Conservation (phyloP, 2,113 vertebrate species). For the Malurus melanocephalus region DNA sequence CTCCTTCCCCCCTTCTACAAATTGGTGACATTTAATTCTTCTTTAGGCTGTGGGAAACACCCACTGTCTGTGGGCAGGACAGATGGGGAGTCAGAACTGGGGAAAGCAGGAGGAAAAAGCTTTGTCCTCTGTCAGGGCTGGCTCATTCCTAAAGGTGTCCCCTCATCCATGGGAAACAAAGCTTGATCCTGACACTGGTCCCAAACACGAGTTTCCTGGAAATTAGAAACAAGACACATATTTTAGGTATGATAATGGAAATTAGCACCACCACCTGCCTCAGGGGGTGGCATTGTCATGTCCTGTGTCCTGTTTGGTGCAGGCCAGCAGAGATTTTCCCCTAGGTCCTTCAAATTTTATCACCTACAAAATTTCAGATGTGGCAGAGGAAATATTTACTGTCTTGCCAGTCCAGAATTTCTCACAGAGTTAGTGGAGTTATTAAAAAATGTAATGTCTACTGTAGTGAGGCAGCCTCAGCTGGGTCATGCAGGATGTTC, state of each 20-base stretch:
- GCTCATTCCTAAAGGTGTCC: neutral
- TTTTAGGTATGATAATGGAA: neutral
- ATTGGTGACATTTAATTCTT: neutral
- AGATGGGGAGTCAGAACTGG: neutral
- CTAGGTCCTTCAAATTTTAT: neutral
- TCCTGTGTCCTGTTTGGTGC: accelerated
- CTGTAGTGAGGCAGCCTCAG: neutral
- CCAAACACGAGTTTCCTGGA: neutral
- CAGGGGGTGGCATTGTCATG: too few relatives aligned
- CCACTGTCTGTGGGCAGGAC: neutral
- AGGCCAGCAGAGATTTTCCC: neutral
- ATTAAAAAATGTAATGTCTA: accelerated
- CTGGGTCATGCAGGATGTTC: neutral
- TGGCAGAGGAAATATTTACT: neutral
- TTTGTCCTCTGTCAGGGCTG: neutral
- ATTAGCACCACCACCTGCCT: neutral
- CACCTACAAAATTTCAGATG: too few relatives aligned
- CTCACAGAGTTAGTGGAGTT: neutral
- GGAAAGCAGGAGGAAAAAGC: neutral
- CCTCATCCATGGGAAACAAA: neutral
- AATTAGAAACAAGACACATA: neutral
- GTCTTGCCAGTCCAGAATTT: neutral
- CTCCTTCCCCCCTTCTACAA: neutral
- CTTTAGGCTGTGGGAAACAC: neutral
- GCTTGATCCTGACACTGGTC: neutral